Conservation (phyloP, 2,113 vertebrate genomes). For the Athene cunicularia region DNA sequence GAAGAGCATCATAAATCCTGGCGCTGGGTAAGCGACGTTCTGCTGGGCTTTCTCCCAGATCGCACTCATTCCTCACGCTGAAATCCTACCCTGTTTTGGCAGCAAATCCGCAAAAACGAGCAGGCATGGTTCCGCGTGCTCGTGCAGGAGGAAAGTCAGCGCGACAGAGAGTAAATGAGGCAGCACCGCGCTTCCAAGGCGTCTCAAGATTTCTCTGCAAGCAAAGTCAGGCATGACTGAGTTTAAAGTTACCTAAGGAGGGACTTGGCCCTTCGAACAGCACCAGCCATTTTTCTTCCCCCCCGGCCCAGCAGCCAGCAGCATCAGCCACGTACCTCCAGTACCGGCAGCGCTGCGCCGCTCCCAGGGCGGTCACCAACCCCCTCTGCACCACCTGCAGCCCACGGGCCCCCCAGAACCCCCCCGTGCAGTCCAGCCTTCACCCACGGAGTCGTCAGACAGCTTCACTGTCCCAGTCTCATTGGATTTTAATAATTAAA, state of each 20-base stretch:
- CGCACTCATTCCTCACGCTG: neutral
- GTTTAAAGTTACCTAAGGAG: neutral
- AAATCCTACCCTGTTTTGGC: neutral
- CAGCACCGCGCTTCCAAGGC: neutral
- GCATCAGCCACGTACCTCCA: neutral
- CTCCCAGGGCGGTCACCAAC: neutral
- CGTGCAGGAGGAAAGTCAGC: neutral
- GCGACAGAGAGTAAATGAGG: neutral
- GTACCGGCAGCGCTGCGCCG: neutral
- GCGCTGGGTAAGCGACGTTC: neutral
- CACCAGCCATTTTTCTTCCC: neutral
- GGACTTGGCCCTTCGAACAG: neutral
- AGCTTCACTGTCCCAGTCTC: neutral
- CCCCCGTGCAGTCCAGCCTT: neutral
- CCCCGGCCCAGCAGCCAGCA: neutral
- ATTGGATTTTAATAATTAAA: neutral
- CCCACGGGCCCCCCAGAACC: rapidly evolving
- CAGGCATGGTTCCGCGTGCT: neutral
- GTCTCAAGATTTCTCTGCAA: neutral
- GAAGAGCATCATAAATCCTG: neutral
- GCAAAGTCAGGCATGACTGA: neutral
- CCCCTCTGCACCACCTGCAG: neutral
- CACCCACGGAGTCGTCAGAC: neutral
- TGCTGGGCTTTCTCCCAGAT: neutral
- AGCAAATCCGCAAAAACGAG: neutral